Conservation (phyloP, 2,888 invertebrate genomes). For the Lomographa bimaculata region DNA sequence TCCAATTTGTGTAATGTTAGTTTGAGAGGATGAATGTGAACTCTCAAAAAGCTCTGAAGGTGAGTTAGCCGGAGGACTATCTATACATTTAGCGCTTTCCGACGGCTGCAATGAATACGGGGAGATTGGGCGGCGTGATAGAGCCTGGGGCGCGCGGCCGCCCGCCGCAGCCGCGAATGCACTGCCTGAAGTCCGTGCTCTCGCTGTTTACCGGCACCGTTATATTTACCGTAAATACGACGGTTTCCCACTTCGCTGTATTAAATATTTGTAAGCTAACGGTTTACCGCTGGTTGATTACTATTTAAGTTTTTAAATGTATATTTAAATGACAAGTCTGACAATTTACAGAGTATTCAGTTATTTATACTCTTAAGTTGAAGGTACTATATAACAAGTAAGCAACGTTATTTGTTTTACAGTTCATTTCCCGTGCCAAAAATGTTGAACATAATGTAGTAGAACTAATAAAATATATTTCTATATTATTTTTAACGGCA, state of each 20-base stretch:
- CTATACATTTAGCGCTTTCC: constrained; percentile 71
- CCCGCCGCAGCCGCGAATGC: constrained; percentile 38
- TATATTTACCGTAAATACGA: constrained; percentile 21
- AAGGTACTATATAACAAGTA: too few relatives aligned
- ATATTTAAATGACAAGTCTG: constrained; percentile 5
- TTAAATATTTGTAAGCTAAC: constrained; percentile 8
- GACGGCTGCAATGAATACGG: constrained; percentile 69
- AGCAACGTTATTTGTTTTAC: too few relatives aligned
- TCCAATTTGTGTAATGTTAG: constrained; percentile 78
- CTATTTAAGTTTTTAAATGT: constrained; percentile 4
- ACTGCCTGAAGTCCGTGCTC: constrained; percentile 20
- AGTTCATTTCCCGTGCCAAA: not conserved
- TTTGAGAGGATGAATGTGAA: constrained; percentile 62
- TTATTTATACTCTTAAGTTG: too few relatives aligned
- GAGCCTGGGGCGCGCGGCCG: constrained; percentile 45
- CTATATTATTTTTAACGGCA: too few relatives aligned
- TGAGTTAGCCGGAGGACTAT: constrained; percentile 62
- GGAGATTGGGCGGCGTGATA: constrained; percentile 74
- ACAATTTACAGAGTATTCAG: not conserved
- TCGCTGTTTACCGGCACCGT: constrained; percentile 2
- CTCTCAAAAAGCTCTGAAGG: constrained; percentile 66
- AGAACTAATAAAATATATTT: too few relatives aligned
- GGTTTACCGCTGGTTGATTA: constrained; percentile 6
- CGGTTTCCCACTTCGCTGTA: constrained; percentile 11
- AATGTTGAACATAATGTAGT: too few relatives aligned